phyloP scores from a whole-genome alignment of 2,888 invertebrate species.

The Ganaspis brasiliensis region DNA sequence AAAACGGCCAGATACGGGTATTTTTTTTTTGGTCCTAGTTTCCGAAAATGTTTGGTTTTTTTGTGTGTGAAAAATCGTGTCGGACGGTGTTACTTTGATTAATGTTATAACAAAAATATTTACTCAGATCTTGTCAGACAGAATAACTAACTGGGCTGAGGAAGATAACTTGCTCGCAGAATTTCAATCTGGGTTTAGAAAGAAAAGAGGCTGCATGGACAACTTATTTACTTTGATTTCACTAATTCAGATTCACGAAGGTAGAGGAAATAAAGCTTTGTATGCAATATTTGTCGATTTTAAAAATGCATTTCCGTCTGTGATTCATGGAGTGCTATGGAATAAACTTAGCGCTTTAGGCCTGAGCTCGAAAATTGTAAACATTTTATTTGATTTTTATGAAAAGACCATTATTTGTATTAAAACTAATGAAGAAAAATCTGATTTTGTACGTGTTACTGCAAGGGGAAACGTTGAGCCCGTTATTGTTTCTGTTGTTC shows the following conservation, averaged over 20 bases:
- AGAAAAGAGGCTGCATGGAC: constrained; percentile 5
- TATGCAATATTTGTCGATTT: background rate
- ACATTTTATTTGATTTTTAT: background rate
- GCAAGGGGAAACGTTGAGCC: background rate
- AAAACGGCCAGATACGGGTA: no score
- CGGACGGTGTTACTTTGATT: no score
- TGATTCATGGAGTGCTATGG: background rate
- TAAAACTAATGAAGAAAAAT: background rate
- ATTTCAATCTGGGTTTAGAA: constrained; percentile 37
- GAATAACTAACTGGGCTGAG: background rate
- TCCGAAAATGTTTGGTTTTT: no score
- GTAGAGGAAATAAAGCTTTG: constrained; percentile 7
- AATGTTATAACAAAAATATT: constrained; percentile 25
- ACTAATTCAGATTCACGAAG: background rate
- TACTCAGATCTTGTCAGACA: background rate
- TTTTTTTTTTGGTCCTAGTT: no score
- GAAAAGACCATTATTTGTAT: background rate
- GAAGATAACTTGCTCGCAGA: background rate
- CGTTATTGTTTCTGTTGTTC: background rate
- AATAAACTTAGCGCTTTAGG: background rate
- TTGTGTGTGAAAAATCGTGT: no score
- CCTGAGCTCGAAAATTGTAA: constrained; percentile 9
- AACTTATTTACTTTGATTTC: constrained; percentile 2
- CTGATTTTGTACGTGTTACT: background rate
- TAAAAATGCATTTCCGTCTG: background rate